Base-by-base conservation (phyloP, 2,888 invertebrate species). In the Rhabditoides inermis region DNA sequence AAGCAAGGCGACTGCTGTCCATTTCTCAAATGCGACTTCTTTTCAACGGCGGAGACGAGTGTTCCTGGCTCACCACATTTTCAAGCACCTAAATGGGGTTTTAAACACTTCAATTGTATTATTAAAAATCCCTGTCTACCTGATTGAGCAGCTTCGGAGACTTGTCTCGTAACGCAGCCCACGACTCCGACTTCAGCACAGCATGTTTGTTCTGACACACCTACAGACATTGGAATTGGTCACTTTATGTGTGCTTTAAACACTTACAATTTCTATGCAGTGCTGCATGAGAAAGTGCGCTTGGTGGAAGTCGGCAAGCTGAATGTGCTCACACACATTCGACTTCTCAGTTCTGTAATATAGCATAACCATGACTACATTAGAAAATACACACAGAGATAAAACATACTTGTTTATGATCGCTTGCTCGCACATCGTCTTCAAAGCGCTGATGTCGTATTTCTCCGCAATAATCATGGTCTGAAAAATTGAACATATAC, bases 401-500 rank as follows among this genome's bases (percentile, higher is more conserved):
- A 15, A 23, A 36, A 51, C 50, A 25, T 49, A 54, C 53, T 39
- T 53, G n/a, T 39, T 32, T 12, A 66, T 59, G 20, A 75, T 54
- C 35, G 60, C 60, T 39, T 71, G 67, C 36, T 75, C 71, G 45
- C 74, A 72, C 0, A 65, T 49, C 23, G 56, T 53, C 60, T 76
- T 76, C 30, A 76, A 51, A 12, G 68, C 63, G n/a, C 60, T 55
- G 12, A 76, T 48, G 18, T 63, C 65, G 61, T 76, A 76, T 50
- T 76, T 76, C 35, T 76, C 76, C 2, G 76, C 68, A n/a, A 76
- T 63, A 44, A 69, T 64, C 56, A 76, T 70, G 39, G 73, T 53
- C 45, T 64, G 61, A 2, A 45, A 51, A 56, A 22, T 26, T 2
- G 45, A 25, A 27, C 1, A 30, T 35, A 40, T 30, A 52, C 25